A percentile compares a stretch with the other conserved stretches of the same genome.
Conservation (phyloP, 2,888 invertebrate genomes). For the Drosophila pegasa region DNA sequence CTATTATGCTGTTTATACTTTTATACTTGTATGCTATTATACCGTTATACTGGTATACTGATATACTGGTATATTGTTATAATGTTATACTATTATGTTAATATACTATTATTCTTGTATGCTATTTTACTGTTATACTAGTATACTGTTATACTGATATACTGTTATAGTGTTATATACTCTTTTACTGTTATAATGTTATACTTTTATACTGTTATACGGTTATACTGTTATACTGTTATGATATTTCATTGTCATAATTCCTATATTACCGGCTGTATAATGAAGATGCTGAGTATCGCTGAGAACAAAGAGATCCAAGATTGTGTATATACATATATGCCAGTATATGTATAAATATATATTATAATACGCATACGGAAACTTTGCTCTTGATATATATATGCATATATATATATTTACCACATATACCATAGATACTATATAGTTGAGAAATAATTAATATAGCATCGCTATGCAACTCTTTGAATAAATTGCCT, state of each 20-base stretch:
- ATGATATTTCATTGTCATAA: too few species aligned
- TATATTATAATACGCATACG: background rate
- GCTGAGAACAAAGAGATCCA: constrained; percentile 2
- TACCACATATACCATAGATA: background rate
- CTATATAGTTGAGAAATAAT: background rate
- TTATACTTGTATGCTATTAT: too few species aligned
- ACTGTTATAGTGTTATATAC: too few species aligned
- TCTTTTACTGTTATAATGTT: too few species aligned
- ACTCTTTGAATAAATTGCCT: background rate
- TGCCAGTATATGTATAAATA: background rate
- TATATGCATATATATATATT: background rate
- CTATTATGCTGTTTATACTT: too few species aligned
- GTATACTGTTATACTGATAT: too few species aligned
- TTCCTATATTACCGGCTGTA: background rate
- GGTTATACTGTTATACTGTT: background rate
- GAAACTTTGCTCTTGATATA: background rate
- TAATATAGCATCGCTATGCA: background rate
- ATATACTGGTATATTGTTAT: too few species aligned
- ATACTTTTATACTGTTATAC: too few species aligned
- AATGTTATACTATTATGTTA: too few species aligned
- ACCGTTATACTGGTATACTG: too few species aligned
- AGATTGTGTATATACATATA: background rate
- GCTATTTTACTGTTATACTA: too few species aligned
- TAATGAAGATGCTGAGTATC: background rate
- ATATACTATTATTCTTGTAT: too few species aligned